Evolutionary conservation across 2,797 vertebrate species (phyloP).

Genomic region (Philypnodon macrostomus): DNA sequence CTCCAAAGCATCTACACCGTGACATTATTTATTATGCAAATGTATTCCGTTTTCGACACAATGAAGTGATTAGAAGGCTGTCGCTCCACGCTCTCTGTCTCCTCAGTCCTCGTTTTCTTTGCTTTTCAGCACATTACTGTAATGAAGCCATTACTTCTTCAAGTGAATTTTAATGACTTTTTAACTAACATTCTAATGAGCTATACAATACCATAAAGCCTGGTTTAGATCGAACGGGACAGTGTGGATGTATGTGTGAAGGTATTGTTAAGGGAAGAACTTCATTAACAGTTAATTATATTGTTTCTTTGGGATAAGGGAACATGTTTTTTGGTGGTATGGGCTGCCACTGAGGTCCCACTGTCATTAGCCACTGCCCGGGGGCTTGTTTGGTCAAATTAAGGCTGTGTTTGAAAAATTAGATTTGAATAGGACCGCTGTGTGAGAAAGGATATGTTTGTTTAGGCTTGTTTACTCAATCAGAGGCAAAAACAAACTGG

Average conservation of each 20-base stretch:
- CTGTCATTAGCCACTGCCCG: constrained; percentile 69
- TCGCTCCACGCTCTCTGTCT: constrained; percentile 73
- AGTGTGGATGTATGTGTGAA: constrained; percentile 49
- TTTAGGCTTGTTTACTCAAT: constrained; percentile 51
- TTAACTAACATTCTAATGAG: constrained; percentile 96
- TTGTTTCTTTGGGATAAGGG: constrained; percentile 78
- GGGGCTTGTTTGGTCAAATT: constrained; percentile 72
- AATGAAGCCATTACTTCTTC: constrained; percentile 93
- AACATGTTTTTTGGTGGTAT: constrained; percentile 71
- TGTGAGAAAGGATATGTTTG: constrained; percentile 64
- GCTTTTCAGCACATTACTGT: constrained; percentile 86
- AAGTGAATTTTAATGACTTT: constrained; percentile 93
- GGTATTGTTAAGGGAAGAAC: constrained; percentile 70
- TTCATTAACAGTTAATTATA: constrained; percentile 92
- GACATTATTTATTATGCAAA: constrained; percentile 87
- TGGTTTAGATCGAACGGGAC: constrained; percentile 89
- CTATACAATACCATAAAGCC: constrained; percentile 90
- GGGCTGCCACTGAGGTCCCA: constrained; percentile 60
- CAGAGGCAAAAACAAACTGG: constrained; percentile 19
- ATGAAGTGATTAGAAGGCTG: constrained; percentile 90
- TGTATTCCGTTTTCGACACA: constrained; percentile 87
- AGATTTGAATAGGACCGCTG: constrained; percentile 51
- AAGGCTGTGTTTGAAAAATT: constrained; percentile 56
- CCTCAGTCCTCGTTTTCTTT: constrained; percentile 77
- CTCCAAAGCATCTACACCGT: constrained; percentile 60